Evolutionary conservation across 2,888 invertebrate species (phyloP), one percentile per base, ranked within the genome.

Genomic region (Dichetophora obliterata): DNA sequence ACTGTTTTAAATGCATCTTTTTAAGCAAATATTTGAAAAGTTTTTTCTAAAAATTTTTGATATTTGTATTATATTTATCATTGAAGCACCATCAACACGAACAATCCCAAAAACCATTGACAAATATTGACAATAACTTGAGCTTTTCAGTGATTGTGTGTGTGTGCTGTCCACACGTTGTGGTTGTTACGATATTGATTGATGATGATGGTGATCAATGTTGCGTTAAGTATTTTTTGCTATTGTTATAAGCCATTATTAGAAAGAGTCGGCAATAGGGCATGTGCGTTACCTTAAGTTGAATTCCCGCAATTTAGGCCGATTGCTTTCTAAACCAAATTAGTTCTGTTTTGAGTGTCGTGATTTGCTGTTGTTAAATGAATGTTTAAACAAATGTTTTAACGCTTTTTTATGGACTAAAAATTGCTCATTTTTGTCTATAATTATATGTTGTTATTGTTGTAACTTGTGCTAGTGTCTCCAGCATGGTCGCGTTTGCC

Each of bases 341-440:
- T 34, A 70, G 70, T 70, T 70, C 19, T 37, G 19, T n/a, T 37
- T 34, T 37, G 54, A 19, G 16, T 57, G 9, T 71, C 57, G 71
- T 57, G 57, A 22, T 57, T 37, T 54, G 37, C 31, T 22, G 34
- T 57, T 57, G 54, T 16, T n/a, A 59, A 59, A 59, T 24, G 22
- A 6, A 34, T 2, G 6, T 24, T 24, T 22, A 5, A 1, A 59
- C 24, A 59, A 59, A 59, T 11, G 8, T 59, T 59, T 22, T 27
- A 22, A 24, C 27, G 22, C 22, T 4, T 0, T 59, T 59, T 3
- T 14, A 2, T 43, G 3, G 43, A 43, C 43, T 43, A 24, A 22
- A 31, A 54, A 54, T 22, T 24, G 57, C 16, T 24, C 2, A 2
- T 24, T 16, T 61, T 27, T 61, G 11, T 14, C 61, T 61, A 5